These are phyloP conservation scores for Murina feae DNA, from an alignment of 2,113 vertebrate species.

Conservation along the genomic window DNA sequence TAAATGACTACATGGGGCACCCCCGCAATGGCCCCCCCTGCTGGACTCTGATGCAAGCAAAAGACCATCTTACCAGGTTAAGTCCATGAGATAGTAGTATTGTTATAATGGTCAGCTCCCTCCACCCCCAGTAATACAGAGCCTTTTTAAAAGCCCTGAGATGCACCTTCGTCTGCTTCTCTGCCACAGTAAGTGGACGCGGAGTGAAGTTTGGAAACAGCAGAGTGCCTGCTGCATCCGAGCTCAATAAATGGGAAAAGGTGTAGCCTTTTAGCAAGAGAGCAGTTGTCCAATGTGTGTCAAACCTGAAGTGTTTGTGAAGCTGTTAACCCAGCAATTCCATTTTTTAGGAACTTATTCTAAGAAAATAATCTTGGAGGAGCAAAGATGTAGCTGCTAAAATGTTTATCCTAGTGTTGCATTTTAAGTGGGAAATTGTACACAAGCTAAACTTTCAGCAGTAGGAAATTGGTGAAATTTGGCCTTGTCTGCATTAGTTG, in stretches of 20 bases:
- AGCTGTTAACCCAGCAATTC: neutral
- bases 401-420: constrained; percentile 8
- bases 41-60: neutral
- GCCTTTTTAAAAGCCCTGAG: neutral
- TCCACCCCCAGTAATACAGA: neutral
- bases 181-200: neutral
- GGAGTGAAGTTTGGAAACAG: neutral
- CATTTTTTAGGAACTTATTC: constrained; percentile 5
- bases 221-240: neutral
- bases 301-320: neutral
- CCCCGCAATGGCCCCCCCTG: accelerated
- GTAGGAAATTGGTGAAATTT: constrained; percentile 40
- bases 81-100: neutral
- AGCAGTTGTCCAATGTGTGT: neutral
- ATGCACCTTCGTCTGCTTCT: neutral
- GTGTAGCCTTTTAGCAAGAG: neutral
- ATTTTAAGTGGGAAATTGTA: constrained; percentile 46
- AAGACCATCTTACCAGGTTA: neutral
- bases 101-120: neutral
- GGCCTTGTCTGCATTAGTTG: no score
- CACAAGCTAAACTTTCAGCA: constrained; percentile 20
- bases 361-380: constrained; percentile 4
- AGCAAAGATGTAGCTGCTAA: neutral
- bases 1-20: neutral
- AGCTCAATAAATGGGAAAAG: neutral